These are phyloP conservation scores for Standfussiana lucernea DNA, from an alignment of 2,888 invertebrate species.

Conservation along the genomic window DNA sequence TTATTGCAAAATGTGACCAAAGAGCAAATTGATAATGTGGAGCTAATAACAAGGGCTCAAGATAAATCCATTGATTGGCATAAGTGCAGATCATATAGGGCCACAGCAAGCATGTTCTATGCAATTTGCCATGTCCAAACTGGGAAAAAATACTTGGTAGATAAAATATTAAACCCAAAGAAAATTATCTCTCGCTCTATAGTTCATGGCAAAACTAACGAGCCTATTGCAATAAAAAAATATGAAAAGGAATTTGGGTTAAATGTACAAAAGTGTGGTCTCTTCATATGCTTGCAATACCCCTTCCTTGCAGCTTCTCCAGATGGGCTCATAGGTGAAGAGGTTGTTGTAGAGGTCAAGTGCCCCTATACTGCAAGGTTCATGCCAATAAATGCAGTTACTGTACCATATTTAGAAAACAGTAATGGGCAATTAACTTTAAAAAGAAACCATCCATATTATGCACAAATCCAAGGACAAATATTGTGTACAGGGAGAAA, in stretches of 20 bases:
- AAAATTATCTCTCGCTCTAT: not conserved
- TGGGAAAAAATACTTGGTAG: not conserved
- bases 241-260: not conserved
- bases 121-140: not conserved
- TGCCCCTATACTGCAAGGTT: slow-evolving; percentile 8
- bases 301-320: slow-evolving; percentile 11
- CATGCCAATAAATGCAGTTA: not conserved
- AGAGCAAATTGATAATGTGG: slow-evolving; percentile 8
- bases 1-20: slow-evolving; percentile 2
- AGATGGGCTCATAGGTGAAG: slow-evolving; percentile 10
- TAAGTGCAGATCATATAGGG: not conserved
- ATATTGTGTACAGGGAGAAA: not conserved
- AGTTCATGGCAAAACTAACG: slow-evolving; percentile 8
- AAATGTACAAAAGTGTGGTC: not conserved
- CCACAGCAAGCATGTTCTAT: not conserved
- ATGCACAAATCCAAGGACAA: not conserved
- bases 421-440: not conserved
- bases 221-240: slow-evolving; percentile 9
- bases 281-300: not conserved
- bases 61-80: slow-evolving; percentile 3
- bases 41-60: not conserved
- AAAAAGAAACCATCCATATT: not conserved
- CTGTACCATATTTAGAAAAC: not conserved
- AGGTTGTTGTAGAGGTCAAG: slow-evolving; percentile 7
- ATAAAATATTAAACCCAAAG: slow-evolving; percentile 3